Conservation (phyloP, 1,140 invertebrate genomes). For the Homalodisca vitripennis region DNA sequence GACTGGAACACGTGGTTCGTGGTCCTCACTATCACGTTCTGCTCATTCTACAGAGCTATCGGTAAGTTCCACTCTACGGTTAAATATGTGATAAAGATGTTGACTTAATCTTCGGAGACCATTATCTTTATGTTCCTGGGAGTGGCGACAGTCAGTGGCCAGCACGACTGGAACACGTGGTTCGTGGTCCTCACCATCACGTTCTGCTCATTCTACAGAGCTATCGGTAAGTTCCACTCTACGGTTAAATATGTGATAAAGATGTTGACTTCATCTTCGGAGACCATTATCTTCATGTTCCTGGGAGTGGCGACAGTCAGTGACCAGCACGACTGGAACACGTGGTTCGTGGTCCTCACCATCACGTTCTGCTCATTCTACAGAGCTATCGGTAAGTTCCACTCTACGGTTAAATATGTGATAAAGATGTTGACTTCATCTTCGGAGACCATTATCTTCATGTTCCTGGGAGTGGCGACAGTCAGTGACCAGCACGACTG, state of each 20-base stretch:
- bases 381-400: conserved; percentile 82
- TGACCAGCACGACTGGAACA: conserved; percentile 93
- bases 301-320: conserved; percentile 96
- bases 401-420: conserved; percentile 96
- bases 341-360: conserved; percentile 90
- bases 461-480: conserved; percentile 97
- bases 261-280: conserved; percentile 94
- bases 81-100: conserved; percentile 98
- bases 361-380: conserved; percentile 94
- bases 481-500: conserved; percentile 92
- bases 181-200: conserved; percentile 93
- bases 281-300: conserved; percentile 99
- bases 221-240: conserved; percentile 85
- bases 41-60: conserved; percentile 87
- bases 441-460: conserved; percentile 98
- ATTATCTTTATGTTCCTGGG: conserved; percentile 99
- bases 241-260: conserved; percentile 99
- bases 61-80: conserved; percentile 91
- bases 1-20: conserved; percentile 97
- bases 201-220: conserved; percentile 92
- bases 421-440: conserved; percentile 98
- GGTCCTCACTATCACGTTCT: conserved; percentile 90
- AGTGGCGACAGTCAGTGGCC: conserved; percentile 93
- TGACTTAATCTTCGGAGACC: conserved; percentile 94
- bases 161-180: conserved; percentile 92